phyloP scores from a whole-genome alignment of 1,140 invertebrate genomes.

The Papilio xuthus region DNA sequence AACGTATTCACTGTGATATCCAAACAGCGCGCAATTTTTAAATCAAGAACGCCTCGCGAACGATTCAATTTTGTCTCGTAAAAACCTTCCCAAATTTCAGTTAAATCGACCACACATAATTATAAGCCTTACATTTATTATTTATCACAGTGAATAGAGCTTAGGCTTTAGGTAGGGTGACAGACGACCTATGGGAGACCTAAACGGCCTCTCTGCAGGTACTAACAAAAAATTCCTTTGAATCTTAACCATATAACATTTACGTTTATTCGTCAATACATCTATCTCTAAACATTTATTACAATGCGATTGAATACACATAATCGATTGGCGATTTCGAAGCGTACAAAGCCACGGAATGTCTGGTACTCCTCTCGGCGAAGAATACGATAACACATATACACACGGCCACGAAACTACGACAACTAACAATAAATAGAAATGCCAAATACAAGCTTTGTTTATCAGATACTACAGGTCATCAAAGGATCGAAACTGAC shows the following conservation, averaged over 20 bases:
- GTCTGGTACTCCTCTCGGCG: constrained; percentile 49
- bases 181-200: constrained; percentile 42
- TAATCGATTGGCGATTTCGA: constrained; percentile 52
- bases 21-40: constrained; percentile 30
- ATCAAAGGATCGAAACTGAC: neutral
- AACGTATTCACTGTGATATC: constrained; percentile 47
- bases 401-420: constrained; percentile 33
- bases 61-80: constrained; percentile 30
- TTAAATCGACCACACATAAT: constrained; percentile 32
- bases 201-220: constrained; percentile 33
- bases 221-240: constrained; percentile 26
- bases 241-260: constrained; percentile 35
- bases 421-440: constrained; percentile 28
- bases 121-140: constrained; percentile 39
- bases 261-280: constrained; percentile 45
- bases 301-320: constrained; percentile 47
- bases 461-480: neutral
- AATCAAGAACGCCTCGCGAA: constrained; percentile 35
- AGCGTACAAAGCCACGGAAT: constrained; percentile 64
- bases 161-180: constrained; percentile 53
- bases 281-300: constrained; percentile 52
- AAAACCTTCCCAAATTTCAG: constrained; percentile 32
- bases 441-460: neutral
- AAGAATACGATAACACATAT: constrained; percentile 41
- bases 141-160: constrained; percentile 47